Evolutionary conservation across 1,140 invertebrate genomes (phyloP), one percentile per base, ranked within the genome.

Genomic region (Schlechtendalia chinensis): DNA sequence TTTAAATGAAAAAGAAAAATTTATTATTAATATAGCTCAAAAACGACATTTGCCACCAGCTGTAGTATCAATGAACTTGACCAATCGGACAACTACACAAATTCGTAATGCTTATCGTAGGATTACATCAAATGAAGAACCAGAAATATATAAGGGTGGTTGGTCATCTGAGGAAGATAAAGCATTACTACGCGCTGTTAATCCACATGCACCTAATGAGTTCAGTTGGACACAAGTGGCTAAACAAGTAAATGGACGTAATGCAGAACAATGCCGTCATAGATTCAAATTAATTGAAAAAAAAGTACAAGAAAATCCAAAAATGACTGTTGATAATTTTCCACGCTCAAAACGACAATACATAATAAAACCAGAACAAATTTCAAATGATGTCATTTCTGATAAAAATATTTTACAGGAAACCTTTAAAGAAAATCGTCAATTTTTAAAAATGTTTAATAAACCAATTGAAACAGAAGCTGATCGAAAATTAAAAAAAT

Each of bases 11-110:
- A 63, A 3, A 12, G 75, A 79, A 79, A 63, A 63, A 47, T 47
- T n/a, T 11, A 79, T 79, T 19, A 79, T 79, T 59, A 50, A 47
- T n/a, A 3, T 24, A 14, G 58, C 75, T 27, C 59, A 79, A 63
- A 63, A n/a, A 27, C 63, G 50, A 47, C 63, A 79, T 27, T 19
- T 79, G 10, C 75, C 75, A 0, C 32, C 75, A 27, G 47, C 75
- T 6, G 32, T 79, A 24, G 75, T 79, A n/a, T 79, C 75, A 61
- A 79, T 79, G 75, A 79, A 79, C 50, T 22, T 79, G 16, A 79
- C 45, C 32, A 79, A 79, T 79, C 56, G 75, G 29, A 79, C 75
- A 47, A 0, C 75, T 45, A 4, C 75, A 50, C 75, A 79, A 79
- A 27, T 79, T 47, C 75, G 75, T 11, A 79, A 79, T 50, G 75